Base-by-base conservation (phyloP, 2,888 invertebrate genomes). In the Sphaeridia pumilis region DNA sequence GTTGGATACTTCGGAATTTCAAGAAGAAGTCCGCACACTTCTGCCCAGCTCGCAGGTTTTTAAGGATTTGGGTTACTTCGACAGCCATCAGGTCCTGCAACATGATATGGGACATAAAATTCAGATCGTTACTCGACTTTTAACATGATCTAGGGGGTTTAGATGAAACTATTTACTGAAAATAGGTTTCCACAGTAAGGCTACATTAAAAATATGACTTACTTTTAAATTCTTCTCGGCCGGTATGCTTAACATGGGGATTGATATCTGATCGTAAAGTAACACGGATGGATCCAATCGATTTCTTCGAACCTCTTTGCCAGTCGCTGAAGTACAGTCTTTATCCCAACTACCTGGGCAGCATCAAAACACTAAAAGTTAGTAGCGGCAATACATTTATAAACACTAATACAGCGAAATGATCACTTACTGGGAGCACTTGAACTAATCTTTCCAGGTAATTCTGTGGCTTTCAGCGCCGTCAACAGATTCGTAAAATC, bases 281-380 rank as follows among this genome's bases (percentile, higher is more conserved):
- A 65, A 52, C 1, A 63, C 54, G 10, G 65, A 57, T n/a, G 65
- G 61, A 51, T 65, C 65, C 46, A 65, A 52, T 41, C 65, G 58
- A 34, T 58, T 61, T 25, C 65, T 58, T 20, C 65, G 61, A 34
- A 61, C 57, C 47, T 65, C 63, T 7, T 60, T 58, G 3, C 55
- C 57, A 10, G 56, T 51, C 7, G 58, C 50, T 2, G 58, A 52
- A 20, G 64, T 59, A 14, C 60, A 59, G 46, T 65, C 64, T 45
- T 63, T 65, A 49, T 65, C 64, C 64, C 64, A 65, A 17, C 59
- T 61, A 46, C 54, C 61, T 61, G 48, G 10, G 54, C 34, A 31
- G 14, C 10, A 14, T 14, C 7, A 31, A 31, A 14, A 31, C 31
- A 31, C 31, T 31, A 31, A 10, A 14, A 31, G 31, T 31, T 31